These are phyloP conservation scores for Trichonephila clavata DNA, from an alignment of 1,140 invertebrate species.

Conservation along the genomic window DNA sequence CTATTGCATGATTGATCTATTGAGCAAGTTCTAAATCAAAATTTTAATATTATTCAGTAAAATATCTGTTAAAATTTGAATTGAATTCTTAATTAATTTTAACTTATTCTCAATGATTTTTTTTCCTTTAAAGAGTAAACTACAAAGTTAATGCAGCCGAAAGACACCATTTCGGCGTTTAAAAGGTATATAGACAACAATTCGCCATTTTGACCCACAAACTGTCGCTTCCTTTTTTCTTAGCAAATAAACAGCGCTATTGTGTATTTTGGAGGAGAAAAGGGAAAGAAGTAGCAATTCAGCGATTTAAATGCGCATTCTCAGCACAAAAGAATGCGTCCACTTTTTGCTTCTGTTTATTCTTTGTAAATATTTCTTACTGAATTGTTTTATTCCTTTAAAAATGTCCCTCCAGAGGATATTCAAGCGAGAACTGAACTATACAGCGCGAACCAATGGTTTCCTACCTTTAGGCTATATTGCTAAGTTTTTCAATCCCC, in stretches of 20 bases:
- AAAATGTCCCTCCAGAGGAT: conserved; percentile 72
- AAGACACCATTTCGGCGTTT: not conserved
- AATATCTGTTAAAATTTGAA: no score
- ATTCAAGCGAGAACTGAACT: conserved; percentile 69
- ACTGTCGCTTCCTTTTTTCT: not conserved
- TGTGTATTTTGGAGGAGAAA: not conserved
- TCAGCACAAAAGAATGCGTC: conserved; percentile 62
- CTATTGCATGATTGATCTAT: no score
- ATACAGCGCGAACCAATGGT: conserved; percentile 36
- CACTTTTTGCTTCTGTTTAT: conserved; percentile 49
- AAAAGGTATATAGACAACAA: not conserved
- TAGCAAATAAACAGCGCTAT: conserved; percentile 34
- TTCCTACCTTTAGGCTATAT: conserved; percentile 66
- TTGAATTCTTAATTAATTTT: no score
- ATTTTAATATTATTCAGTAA: no score
- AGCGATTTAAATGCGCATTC: conserved; percentile 74
- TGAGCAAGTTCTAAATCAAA: no score
- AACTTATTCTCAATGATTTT: no score
- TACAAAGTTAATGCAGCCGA: not conserved
- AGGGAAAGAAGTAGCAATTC: conserved; percentile 60
- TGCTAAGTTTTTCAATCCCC: conserved; percentile 47
- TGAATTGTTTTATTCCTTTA: conserved; percentile 74
- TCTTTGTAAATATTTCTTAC: conserved; percentile 75
- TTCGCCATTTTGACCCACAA: conserved; percentile 20
- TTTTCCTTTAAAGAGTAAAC: no score